These are phyloP conservation scores for Tetramorium simillimum DNA, from an alignment of 1,140 invertebrate species.

Conservation along the genomic window DNA sequence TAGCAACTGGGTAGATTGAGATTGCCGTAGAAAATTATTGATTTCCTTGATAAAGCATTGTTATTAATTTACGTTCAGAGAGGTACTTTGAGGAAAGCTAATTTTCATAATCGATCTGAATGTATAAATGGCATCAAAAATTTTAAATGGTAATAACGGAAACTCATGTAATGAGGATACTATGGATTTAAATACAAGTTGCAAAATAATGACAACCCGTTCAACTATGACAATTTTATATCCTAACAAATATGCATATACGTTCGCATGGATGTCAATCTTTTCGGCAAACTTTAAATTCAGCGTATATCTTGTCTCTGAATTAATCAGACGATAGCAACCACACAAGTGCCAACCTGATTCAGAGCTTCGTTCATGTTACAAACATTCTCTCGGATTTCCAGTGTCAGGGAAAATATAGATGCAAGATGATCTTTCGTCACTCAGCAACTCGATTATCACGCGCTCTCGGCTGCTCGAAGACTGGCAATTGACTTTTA, in stretches of 20 bases:
- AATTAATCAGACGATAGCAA: slow-evolving; percentile 36
- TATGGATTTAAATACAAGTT: neutral
- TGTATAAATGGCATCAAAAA: neutral
- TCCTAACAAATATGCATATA: neutral
- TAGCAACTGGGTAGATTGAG: neutral
- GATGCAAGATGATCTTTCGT: slow-evolving; percentile 59
- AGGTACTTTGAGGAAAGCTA: neutral
- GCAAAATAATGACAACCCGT: neutral
- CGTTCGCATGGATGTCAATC: neutral
- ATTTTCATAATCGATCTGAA: neutral
- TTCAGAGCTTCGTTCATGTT: slow-evolving; percentile 36
- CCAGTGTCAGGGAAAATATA: slow-evolving; percentile 62
- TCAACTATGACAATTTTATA: neutral
- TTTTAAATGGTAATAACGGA: neutral
- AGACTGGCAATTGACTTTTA: slow-evolving; percentile 15
- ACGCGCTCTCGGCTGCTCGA: slow-evolving; percentile 26
- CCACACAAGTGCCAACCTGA: slow-evolving; percentile 40
- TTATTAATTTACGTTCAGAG: neutral
- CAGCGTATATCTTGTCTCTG: neutral
- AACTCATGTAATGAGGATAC: neutral
- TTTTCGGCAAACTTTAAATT: slow-evolving; percentile 12
- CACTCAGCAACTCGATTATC: slow-evolving; percentile 59
- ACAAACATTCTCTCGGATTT: slow-evolving; percentile 59
- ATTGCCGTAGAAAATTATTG: slow-evolving; percentile 23
- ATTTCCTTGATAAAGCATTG: slow-evolving; percentile 22